Percentiles rank a stretch among this genome's conserved stretches.
phyloP scores from a whole-genome alignment of 2,888 invertebrate genomes.

The Erpobdella octoculata region DNA sequence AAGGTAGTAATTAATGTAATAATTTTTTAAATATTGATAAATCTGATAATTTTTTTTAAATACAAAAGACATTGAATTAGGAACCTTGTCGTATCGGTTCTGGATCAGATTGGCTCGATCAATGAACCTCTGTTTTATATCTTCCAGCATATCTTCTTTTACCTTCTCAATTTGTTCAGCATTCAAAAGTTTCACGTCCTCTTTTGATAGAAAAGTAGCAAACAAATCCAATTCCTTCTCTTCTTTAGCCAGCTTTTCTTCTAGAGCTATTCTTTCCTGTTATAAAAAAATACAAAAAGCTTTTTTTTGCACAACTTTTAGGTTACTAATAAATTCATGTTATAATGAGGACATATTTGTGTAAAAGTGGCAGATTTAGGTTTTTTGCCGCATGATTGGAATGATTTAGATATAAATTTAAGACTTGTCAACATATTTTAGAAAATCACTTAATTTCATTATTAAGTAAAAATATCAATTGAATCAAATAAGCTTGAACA shows the following conservation, averaged over 20 bases:
- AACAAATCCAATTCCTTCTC: constrained; percentile 53
- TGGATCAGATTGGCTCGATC: constrained; percentile 53
- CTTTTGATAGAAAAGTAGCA: constrained; percentile 52
- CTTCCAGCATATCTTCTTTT: constrained; percentile 42
- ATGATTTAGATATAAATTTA: neutral
- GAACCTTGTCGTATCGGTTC: constrained; percentile 51
- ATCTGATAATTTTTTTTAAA: too few species aligned
- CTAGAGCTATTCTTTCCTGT: constrained; percentile 46
- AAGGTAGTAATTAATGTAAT: too few species aligned
- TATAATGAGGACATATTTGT: too few species aligned
- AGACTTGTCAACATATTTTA: too few species aligned
- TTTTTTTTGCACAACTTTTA: neutral
- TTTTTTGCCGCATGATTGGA: too few species aligned
- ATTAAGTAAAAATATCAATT: too few species aligned
- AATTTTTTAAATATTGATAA: too few species aligned
- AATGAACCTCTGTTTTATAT: constrained; percentile 51
- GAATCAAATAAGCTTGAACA: too few species aligned
- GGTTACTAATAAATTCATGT: too few species aligned
- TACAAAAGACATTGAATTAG: too few species aligned
- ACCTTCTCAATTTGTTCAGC: constrained; percentile 18
- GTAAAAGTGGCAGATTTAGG: neutral
- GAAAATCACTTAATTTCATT: too few species aligned
- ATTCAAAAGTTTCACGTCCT: constrained; percentile 47
- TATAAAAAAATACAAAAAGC: neutral
- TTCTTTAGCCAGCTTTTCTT: constrained; percentile 49